Conservation (phyloP, 2,888 invertebrate genomes). For the Mylabris sibirica region DNA sequence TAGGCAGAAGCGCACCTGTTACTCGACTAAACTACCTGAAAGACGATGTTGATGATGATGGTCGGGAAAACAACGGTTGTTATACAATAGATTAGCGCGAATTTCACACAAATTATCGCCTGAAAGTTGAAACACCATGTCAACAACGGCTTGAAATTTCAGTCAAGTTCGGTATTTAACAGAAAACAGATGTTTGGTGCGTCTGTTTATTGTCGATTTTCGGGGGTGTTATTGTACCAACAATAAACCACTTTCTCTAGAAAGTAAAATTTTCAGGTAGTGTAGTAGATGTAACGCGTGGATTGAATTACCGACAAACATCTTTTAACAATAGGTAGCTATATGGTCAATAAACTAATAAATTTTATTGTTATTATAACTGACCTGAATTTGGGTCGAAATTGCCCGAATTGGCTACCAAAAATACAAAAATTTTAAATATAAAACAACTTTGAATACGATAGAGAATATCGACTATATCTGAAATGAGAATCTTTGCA, state of each 20-base stretch:
- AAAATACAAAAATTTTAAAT: not conserved
- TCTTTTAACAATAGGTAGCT: not conserved
- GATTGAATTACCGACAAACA: not conserved
- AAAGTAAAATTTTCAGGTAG: slow-evolving; percentile 3
- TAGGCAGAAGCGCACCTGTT: slow-evolving; percentile 13
- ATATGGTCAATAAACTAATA: slow-evolving; percentile 1
- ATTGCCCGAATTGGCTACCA: not conserved
- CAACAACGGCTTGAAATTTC: not conserved
- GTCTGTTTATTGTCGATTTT: too few species aligned
- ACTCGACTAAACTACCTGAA: slow-evolving; percentile 6
- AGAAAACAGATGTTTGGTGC: not conserved
- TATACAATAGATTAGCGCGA: not conserved
- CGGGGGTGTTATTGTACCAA: not conserved
- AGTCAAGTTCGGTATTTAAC: too few species aligned
- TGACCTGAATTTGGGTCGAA: not conserved
- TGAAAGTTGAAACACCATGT: not conserved
- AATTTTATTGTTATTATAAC: not conserved
- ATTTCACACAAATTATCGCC: not conserved
- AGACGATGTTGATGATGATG: too few species aligned
- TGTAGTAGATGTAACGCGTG: not conserved
- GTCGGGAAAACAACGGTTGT: too few species aligned
- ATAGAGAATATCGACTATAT: not conserved
- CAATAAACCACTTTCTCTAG: slow-evolving; percentile 1
- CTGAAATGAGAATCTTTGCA: not conserved
- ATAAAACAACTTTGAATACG: not conserved